These are phyloP conservation scores for Monochamus alternatus DNA, from an alignment of 2,888 invertebrate genomes.

Conservation along the genomic window DNA sequence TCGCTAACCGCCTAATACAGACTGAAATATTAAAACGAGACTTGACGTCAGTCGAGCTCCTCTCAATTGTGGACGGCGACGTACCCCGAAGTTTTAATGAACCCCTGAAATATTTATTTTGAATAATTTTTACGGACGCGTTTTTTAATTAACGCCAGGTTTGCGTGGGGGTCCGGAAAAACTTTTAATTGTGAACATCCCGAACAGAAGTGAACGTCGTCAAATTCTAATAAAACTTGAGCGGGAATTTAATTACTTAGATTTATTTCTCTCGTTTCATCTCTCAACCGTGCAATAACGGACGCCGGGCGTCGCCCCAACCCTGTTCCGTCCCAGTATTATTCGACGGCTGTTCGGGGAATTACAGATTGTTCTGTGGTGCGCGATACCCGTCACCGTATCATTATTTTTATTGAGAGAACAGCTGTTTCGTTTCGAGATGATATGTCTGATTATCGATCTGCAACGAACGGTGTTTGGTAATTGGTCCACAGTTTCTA, in stretches of 20 bases:
- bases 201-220: slow-evolving; percentile 24
- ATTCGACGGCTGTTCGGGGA: too few species aligned
- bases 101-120: slow-evolving; percentile 28
- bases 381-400: too few species aligned
- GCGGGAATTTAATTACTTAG: slow-evolving; percentile 30
- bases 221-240: slow-evolving; percentile 29
- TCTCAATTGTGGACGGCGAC: not conserved
- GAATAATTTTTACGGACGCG: slow-evolving; percentile 28
- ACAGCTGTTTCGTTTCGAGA: too few species aligned
- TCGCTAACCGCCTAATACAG: not conserved
- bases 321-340: too few species aligned
- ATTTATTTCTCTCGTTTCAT: slow-evolving; percentile 31
- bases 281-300: not conserved
- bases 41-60: not conserved
- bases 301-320: not conserved
- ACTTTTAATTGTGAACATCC: slow-evolving; percentile 35
- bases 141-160: slow-evolving; percentile 25
- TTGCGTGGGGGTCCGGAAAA: not conserved
- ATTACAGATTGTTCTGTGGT: too few species aligned
- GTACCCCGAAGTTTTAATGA: slow-evolving; percentile 22
- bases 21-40: not conserved
- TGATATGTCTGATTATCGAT: too few species aligned
- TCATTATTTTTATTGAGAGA: too few species aligned
- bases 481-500: too few species aligned
- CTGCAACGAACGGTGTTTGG: too few species aligned